Evolutionary conservation across 1,140 invertebrate species (phyloP), one percentile per base, ranked within the genome.

Genomic region (Diprion similis): DNA sequence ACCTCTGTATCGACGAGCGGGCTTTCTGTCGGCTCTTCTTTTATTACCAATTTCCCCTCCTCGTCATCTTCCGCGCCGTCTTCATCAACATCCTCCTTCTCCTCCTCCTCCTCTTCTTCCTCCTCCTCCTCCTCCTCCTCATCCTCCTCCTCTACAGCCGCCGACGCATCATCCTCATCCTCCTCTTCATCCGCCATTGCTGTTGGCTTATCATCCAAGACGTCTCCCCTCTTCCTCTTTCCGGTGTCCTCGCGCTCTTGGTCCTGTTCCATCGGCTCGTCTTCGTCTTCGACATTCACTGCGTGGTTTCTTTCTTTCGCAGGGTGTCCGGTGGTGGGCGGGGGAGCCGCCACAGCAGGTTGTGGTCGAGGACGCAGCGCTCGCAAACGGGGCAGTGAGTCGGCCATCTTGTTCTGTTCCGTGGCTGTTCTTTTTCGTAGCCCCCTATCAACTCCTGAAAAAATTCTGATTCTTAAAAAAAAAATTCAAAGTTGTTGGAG

Each of bases 301-400:
- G 75, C 79, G 45, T 77, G 71, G 15, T 75, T 74, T 4, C 76
- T 66, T 67, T 78, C 75, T 18, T 47, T 15, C 18, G 11, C 18
- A 18, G 66, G 17, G 6, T 46, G 13, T 48, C 45, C 11, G 46
- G 48, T 51, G 65, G 66, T 10, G 75, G 76, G 51, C 4, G 51
- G 51, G 11, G 51, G 11, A 37, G 24, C 24, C 24, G 24, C 24
- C 6, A 17, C 11, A 17, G 51, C 8, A 59, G 11, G 11, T 66
- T 74, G 78, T 17, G 78, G 77, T 51, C 83, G 81, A 8, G 84
- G 81, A 68, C 84, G 79, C 64, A 85, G 73, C 68, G 80, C 81
- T 71, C 84, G 77, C 76, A 84, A 68, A 66, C 83, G 79, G 48
- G 82, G 79, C 77, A 74, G 71, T 24, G 70, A 77, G 75, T 76